A percentile compares a stretch with the other conserved stretches of the same genome.
phyloP scores from a whole-genome alignment of 92 coral and sea anemone genomes.

The Montipora capitata region DNA sequence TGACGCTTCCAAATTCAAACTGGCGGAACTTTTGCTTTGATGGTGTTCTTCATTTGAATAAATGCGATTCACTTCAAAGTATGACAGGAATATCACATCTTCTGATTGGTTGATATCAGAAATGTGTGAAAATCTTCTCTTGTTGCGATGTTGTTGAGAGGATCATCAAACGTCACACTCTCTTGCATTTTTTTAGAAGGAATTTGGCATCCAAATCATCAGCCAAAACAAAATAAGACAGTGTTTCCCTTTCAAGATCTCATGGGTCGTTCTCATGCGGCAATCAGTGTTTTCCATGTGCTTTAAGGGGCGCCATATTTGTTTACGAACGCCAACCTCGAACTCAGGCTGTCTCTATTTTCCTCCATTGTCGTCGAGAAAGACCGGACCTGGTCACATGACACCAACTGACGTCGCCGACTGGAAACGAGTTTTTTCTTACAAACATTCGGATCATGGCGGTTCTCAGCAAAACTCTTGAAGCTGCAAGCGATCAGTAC shows the following conservation, averaged over 20 bases:
- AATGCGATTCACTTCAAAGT: slow-evolving; percentile 15
- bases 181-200: slow-evolving; percentile 2
- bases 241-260: too few species aligned
- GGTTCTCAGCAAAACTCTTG: too few species aligned
- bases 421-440: too few species aligned
- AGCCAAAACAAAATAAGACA: slow-evolving; percentile 3
- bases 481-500: too few species aligned
- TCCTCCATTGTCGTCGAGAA: neutral
- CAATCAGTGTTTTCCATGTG: neutral
- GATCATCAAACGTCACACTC: neutral
- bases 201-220: slow-evolving; percentile 3
- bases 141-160: slow-evolving; percentile 1
- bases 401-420: too few species aligned
- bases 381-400: neutral
- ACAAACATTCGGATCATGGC: too few species aligned
- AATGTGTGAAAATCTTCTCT: slow-evolving; percentile 30
- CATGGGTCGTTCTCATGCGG: too few species aligned
- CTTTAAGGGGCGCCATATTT: slow-evolving; percentile 8
- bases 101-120: slow-evolving; percentile 12
- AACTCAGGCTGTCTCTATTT: too few species aligned
- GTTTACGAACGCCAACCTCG: slow-evolving; percentile 1
- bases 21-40: slow-evolving; percentile 22
- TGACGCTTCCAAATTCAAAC: slow-evolving; percentile 30
- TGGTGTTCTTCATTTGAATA: slow-evolving; percentile 1
- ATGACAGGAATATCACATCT: slow-evolving; percentile 5